Conservation (phyloP, 1,140 invertebrate species). For the Samia ricini region DNA sequence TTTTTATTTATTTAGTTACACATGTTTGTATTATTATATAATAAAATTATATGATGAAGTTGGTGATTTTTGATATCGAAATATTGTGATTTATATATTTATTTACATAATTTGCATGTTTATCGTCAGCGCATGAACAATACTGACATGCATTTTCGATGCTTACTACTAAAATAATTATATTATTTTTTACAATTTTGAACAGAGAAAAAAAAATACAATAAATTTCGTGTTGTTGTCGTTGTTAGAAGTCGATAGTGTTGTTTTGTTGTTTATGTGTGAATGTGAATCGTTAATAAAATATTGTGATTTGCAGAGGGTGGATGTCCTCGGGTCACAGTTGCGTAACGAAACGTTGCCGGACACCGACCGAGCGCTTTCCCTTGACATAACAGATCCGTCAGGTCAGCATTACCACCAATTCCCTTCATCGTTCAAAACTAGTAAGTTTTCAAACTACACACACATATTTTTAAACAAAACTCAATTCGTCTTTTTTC, state of each 20-base stretch:
- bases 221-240: neutral
- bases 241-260: neutral
- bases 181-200: neutral
- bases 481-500: too few relatives aligned
- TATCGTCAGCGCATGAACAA: slow-evolving; percentile 1
- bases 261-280: neutral
- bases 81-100: neutral
- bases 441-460: neutral
- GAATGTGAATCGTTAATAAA: neutral
- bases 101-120: neutral
- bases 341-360: slow-evolving; percentile 56
- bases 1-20: too few relatives aligned
- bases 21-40: too few relatives aligned
- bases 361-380: slow-evolving; percentile 57
- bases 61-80: neutral
- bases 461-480: neutral
- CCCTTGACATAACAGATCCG: slow-evolving; percentile 53
- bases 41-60: neutral
- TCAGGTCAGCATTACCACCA: slow-evolving; percentile 39
- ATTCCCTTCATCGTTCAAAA: slow-evolving; percentile 1
- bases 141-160: neutral
- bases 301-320: slow-evolving; percentile 38
- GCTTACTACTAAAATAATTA: neutral
- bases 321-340: slow-evolving; percentile 41
- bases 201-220: neutral